Evolutionary conservation across 2,888 invertebrate species (phyloP).

Genomic region (Chrysotoxum bicinctum): DNA sequence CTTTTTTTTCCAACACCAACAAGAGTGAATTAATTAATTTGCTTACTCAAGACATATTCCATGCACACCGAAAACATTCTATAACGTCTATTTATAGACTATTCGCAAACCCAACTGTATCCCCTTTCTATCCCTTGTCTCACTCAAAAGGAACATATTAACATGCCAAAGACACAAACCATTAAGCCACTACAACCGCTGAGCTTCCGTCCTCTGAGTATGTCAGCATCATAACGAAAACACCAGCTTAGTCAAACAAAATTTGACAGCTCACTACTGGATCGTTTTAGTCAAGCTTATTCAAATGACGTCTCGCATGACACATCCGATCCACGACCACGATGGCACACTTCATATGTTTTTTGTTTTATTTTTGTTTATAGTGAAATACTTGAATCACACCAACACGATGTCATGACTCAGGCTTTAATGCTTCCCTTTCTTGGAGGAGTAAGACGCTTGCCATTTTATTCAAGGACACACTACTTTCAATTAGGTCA

Average conservation of each 20-base stretch:
- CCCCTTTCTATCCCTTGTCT: neutral
- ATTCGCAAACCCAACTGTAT: slow-evolving; percentile 24
- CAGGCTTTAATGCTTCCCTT: slow-evolving; percentile 28
- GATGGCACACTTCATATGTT: slow-evolving; percentile 17
- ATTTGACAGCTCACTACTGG: slow-evolving; percentile 33
- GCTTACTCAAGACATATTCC: slow-evolving; percentile 2
- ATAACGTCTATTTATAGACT: slow-evolving; percentile 49
- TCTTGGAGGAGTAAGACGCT: slow-evolving; percentile 3
- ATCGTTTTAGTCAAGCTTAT: slow-evolving; percentile 27
- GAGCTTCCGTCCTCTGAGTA: slow-evolving; percentile 3
- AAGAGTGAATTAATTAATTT: slow-evolving; percentile 7
- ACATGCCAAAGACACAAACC: slow-evolving; percentile 34
- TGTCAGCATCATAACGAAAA: neutral
- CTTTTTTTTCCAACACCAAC: neutral
- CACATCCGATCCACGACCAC: slow-evolving; percentile 28
- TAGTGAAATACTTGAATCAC: slow-evolving; percentile 33
- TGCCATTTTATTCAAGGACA: slow-evolving; percentile 39
- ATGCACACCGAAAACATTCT: neutral
- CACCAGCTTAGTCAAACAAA: slow-evolving; percentile 8
- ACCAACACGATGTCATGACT: slow-evolving; percentile 16
- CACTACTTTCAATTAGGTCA: slow-evolving; percentile 38
- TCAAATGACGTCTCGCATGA: slow-evolving; percentile 61
- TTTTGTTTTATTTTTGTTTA: neutral
- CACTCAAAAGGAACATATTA: slow-evolving; percentile 10
- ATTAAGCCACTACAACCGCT: slow-evolving; percentile 26